Evolutionary conservation across 2,888 invertebrate species (phyloP), one percentile per base, ranked within the genome.

Genomic region (Sipunculus nudus): DNA sequence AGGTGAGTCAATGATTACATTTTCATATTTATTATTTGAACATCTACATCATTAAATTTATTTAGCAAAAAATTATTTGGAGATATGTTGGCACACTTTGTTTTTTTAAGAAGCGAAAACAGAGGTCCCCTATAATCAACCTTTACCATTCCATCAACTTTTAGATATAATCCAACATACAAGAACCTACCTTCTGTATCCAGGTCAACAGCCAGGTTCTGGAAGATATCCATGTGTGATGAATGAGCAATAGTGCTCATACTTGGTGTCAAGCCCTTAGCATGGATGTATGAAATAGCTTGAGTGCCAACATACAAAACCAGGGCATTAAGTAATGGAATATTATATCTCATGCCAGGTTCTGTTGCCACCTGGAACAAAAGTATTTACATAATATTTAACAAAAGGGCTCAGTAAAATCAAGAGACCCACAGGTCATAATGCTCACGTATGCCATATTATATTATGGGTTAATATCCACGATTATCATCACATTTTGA

Each of bases 191-290:
- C 99, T 86, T 99, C 98, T 13, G 93, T 96, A 84, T 99, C 98
- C 67, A 99, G 89, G 85, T 97, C 96, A 0, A 98, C 97, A 0
- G 96, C 96, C 73, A 99, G 88, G 86, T 97, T 98, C 86, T 99
- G 98, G 88, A 99, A 99, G 73, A 99, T 98, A 84, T 99, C 99
- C 97, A 99, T 99, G 84, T 96, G 98, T 0, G 98, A 92, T 32
- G 96, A 96, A 83, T 98, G 97, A 31, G 80, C 80, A 68, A 99
- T 97, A n/a, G 96, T 97, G 45, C 94, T 91, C 91, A 96, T 96
- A 80, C 92, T 96, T 0, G 97, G 96, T 1, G 93, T 91, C 75
- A 92, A 91, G 47, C 93, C 92, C 84, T 96, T 96, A 75, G 89
- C 89, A 63, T 96, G 89, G 67, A 99, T 95, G 80, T 91, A 89